phyloP scores from a whole-genome alignment of 2,888 invertebrate species.

The Autographa gamma region DNA sequence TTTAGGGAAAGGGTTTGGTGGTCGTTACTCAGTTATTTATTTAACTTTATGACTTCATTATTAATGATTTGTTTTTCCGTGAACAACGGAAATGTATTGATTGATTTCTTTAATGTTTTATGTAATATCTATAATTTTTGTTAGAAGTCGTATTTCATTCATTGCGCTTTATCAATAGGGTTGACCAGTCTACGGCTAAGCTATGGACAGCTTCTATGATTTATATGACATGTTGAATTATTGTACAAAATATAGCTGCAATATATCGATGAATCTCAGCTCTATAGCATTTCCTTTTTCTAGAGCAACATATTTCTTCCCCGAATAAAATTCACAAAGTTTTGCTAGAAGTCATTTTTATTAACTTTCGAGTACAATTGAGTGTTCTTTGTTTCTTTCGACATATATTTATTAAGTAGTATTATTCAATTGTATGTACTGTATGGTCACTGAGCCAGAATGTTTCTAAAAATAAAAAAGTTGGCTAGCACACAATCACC shows the following conservation, averaged over 20 bases:
- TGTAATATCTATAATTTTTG: slow-evolving; percentile 23
- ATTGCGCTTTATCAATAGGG: slow-evolving; percentile 22
- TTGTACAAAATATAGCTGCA: slow-evolving; percentile 41
- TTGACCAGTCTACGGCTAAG: slow-evolving; percentile 25
- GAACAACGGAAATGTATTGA: slow-evolving; percentile 30
- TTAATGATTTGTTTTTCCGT: slow-evolving; percentile 12
- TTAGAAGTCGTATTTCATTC: slow-evolving; percentile 34
- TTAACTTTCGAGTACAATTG: background rate
- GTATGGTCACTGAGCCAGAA: background rate
- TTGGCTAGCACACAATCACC: background rate
- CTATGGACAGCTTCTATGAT: slow-evolving; percentile 31
- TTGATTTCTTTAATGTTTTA: slow-evolving; percentile 35
- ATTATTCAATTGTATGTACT: background rate
- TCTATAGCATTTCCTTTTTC: slow-evolving; percentile 20
- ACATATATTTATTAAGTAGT: background rate
- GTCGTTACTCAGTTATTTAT: slow-evolving; percentile 7
- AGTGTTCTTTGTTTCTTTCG: background rate
- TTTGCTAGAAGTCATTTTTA: slow-evolving; percentile 16
- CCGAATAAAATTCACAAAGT: slow-evolving; percentile 5
- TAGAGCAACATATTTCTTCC: slow-evolving; percentile 16
- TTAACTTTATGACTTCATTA: background rate
- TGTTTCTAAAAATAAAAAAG: background rate
- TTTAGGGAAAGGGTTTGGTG: background rate
- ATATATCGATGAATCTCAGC: slow-evolving; percentile 36
- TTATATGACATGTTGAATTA: slow-evolving; percentile 40